Percentiles rank a stretch among this genome's conserved stretches.
These are phyloP conservation scores for Pedionomus torquatus DNA, from an alignment of 2,113 vertebrate genomes.

Conservation along the genomic window DNA sequence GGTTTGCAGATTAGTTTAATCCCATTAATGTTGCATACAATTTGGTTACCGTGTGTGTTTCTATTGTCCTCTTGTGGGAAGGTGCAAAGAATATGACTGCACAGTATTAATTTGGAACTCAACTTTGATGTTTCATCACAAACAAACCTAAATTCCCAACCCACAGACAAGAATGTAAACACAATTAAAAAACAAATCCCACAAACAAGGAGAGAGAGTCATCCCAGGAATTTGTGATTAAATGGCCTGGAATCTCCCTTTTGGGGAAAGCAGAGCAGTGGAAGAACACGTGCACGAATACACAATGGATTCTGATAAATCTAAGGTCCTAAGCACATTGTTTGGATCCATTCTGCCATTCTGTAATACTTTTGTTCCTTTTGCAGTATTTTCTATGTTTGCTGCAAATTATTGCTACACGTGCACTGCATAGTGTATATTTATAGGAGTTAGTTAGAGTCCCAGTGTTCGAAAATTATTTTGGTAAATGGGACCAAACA, in stretches of 20 bases:
- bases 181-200: constrained; percentile 39
- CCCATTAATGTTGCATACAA: not conserved
- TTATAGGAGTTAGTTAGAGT: not conserved
- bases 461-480: not conserved
- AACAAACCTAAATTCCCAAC: constrained; percentile 64
- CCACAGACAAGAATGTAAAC: constrained; percentile 65
- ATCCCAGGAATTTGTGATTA: constrained; percentile 64
- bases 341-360: not conserved
- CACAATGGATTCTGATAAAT: not conserved
- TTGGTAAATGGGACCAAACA: not conserved
- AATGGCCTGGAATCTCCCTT: constrained; percentile 64
- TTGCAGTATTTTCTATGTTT: not conserved
- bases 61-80: not conserved
- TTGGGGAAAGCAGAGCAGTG: not conserved
- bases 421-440: not conserved
- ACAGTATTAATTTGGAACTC: constrained; percentile 9
- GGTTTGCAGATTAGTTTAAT: not conserved
- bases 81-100: not conserved
- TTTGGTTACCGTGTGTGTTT: not conserved
- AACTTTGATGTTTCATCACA: constrained; percentile 62
- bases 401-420: not conserved
- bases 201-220: constrained; percentile 49
- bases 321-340: not conserved
- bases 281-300: not conserved
- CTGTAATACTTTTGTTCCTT: not conserved